These are phyloP conservation scores for Jaculus jaculus DNA, from an alignment of 2,113 vertebrate genomes.

Conservation along the genomic window DNA sequence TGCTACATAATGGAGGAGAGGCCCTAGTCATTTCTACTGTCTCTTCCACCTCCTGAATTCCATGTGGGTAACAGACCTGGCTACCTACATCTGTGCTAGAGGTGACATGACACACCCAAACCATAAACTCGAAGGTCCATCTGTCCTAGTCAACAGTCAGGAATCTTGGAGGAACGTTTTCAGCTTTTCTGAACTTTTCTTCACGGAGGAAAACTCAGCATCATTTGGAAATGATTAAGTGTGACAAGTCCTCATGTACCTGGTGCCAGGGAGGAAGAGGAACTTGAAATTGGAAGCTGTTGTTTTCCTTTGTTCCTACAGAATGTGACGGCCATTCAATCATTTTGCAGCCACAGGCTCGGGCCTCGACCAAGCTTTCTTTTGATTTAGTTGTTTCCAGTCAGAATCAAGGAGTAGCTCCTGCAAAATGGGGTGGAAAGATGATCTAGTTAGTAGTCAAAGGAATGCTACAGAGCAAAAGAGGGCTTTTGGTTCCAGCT, in stretches of 20 bases:
- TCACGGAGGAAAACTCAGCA: neutral
- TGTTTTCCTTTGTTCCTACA: neutral
- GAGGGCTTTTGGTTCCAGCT: slow-evolving; percentile 59
- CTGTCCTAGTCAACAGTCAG: neutral
- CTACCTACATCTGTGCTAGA: neutral
- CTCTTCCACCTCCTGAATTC: neutral
- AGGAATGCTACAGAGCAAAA: neutral
- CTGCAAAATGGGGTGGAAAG: slow-evolving; percentile 1
- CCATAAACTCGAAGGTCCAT: neutral
- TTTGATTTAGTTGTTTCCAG: neutral
- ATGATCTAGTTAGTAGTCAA: slow-evolving; percentile 47
- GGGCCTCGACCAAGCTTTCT: neutral
- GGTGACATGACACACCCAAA: neutral
- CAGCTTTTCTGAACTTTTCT: neutral
- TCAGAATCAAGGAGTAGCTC: slow-evolving; percentile 13
- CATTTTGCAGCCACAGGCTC: rapidly evolving
- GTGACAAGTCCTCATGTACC: neutral
- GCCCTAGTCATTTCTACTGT: neutral
- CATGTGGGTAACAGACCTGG: neutral
- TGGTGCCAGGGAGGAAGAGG: neutral
- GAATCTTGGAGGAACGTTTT: neutral
- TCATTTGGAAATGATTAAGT: neutral
- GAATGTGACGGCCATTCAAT: neutral
- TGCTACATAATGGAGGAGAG: neutral
- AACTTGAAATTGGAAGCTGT: neutral